phyloP scores from a whole-genome alignment of 2,888 invertebrate genomes.

The Epirrhoe tristata region DNA sequence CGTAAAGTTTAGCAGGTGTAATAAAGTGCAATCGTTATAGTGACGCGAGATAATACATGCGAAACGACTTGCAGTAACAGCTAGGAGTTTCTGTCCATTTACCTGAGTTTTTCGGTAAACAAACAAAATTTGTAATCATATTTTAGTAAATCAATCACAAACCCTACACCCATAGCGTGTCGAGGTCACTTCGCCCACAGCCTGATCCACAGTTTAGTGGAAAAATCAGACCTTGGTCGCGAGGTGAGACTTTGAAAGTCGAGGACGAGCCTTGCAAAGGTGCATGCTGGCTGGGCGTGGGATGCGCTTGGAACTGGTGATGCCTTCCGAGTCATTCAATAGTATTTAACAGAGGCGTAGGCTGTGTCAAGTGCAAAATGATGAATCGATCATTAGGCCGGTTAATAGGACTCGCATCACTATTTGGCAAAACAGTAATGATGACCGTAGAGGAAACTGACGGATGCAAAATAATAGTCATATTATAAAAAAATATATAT shows the following conservation, averaged over 20 bases:
- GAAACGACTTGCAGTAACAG: not conserved
- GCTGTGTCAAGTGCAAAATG: conserved; percentile 33
- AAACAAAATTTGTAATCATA: not conserved
- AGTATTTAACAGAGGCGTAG: conserved; percentile 13
- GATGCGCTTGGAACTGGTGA: conserved; percentile 32
- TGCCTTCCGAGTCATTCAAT: conserved; percentile 46
- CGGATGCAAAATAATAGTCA: not conserved
- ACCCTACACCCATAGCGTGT: conserved; percentile 33
- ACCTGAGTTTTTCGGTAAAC: not conserved
- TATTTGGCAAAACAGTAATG: not conserved
- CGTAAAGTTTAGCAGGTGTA: conserved; percentile 31
- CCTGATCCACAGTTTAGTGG: conserved; percentile 48
- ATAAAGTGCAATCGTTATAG: conserved; percentile 14
- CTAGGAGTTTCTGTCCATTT: not conserved
- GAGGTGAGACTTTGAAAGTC: conserved; percentile 51
- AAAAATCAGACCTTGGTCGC: conserved; percentile 50
- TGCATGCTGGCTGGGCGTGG: conserved; percentile 40
- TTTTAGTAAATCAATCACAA: conserved; percentile 27
- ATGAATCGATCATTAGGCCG: conserved; percentile 8
- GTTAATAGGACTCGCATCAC: not conserved
- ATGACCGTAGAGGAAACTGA: not conserved
- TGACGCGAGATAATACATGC: conserved; percentile 6
- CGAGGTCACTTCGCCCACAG: conserved; percentile 38
- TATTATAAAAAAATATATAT: not conserved
- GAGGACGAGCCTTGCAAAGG: conserved; percentile 40